Evolutionary conservation across 2,113 vertebrate species (phyloP).

Genomic region (Athene cunicularia): DNA sequence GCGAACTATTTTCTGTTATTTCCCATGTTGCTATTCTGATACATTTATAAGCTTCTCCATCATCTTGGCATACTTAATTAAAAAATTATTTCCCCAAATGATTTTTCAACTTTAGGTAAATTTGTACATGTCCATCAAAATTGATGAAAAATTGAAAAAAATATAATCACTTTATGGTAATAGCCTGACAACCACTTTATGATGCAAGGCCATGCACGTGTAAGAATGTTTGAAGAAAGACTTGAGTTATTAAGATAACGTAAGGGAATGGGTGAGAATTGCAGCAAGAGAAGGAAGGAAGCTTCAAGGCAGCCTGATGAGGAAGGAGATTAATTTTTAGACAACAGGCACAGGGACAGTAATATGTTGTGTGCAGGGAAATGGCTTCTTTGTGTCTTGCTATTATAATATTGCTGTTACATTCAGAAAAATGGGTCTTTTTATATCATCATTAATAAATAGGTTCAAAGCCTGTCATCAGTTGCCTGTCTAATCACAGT

Average conservation of each 20-base stretch:
- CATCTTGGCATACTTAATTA: neutral
- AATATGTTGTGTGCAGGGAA: neutral
- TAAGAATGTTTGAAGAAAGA: neutral
- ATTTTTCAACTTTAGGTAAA: neutral
- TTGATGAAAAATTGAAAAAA: neutral
- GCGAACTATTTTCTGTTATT: constrained; percentile 1
- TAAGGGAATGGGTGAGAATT: neutral
- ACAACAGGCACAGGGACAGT: neutral
- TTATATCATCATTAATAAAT: neutral
- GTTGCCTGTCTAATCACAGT: neutral
- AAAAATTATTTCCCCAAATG: neutral
- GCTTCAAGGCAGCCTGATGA: neutral
- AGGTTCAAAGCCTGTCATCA: neutral
- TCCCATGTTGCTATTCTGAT: neutral
- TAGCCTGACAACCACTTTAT: neutral
- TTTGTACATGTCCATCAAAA: neutral
- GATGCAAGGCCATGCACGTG: neutral
- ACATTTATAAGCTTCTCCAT: neutral
- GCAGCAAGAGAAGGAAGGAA: neutral
- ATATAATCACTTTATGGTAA: neutral
- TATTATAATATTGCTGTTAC: neutral
- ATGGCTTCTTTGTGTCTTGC: neutral
- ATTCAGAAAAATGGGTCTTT: neutral
- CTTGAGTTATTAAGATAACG: neutral
- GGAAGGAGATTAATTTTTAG: neutral